Base-by-base conservation (phyloP, 1,140 invertebrate species). In the Anoplophora glabripennis region DNA sequence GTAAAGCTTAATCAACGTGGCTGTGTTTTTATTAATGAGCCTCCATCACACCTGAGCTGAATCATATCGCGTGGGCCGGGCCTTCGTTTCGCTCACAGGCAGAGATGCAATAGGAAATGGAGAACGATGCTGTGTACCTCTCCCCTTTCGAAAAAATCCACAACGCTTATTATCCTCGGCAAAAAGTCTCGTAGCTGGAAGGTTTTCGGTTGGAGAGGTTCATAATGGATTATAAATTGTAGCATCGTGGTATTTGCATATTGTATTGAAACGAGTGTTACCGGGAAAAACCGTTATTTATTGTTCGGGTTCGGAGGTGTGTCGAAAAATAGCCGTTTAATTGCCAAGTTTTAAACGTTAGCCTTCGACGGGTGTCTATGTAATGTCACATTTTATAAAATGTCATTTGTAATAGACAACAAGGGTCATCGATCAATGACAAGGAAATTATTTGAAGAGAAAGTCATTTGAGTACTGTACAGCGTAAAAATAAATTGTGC, bases 1-100 rank as follows among this genome's bases (percentile, higher is more conserved):
- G 52, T 44, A 44, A 54, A 54, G 40, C 40, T 41, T 41, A 54
- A 54, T 54, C 52, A 54, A 54, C 38, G 40, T 35, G 40, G 52
- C 40, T 54, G 52, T 44, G 52, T 54, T 54, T 54, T 54, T 54
- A 54, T 54, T 54, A 54, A 54, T 54, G 52, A 54, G 52, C 52
- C 52, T 54, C 52, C 40, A 54, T 54, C 52, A 54, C 52, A 54
- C 52, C 52, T 54, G 52, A 54, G 52, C 52, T 54, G 52, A 54
- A 54, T 54, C 52, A 54, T 44, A 54, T 54, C 40, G 52, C 18
- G 52, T 54, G 40, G 52, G 52, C 18, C 11, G 49, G 8, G 10
- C 35, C 40, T 52, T 33, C 49, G 49, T 52, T 44, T 44, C 11
- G 36, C 52, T 44, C 18, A 11, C 15, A 34, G 52, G 36, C 17